A percentile compares a stretch with the other conserved stretches of the same genome.
phyloP scores from a whole-genome alignment of 2,888 invertebrate species.

The Branchellion lobata region DNA sequence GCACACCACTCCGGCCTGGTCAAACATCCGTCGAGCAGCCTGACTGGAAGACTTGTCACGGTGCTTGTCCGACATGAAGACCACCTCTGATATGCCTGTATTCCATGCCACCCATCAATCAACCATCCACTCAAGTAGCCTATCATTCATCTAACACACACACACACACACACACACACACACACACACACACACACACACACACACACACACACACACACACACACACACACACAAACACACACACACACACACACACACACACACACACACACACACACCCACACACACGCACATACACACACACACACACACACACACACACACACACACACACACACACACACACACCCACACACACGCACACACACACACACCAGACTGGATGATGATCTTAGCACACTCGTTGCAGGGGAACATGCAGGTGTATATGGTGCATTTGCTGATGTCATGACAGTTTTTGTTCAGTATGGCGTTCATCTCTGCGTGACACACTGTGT shows the following conservation, averaged over 20 bases:
- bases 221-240: too few relatives aligned
- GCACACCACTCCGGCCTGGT: slow-evolving; percentile 74
- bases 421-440: slow-evolving; percentile 82
- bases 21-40: slow-evolving; percentile 80
- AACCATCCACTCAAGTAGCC: not conserved
- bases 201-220: too few relatives aligned
- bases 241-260: too few relatives aligned
- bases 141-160: too few relatives aligned
- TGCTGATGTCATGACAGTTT: slow-evolving; percentile 74
- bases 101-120: not conserved
- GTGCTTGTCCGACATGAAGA: slow-evolving; percentile 81
- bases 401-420: slow-evolving; percentile 97
- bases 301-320: too few relatives aligned
- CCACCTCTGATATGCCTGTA: slow-evolving; percentile 69
- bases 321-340: too few relatives aligned
- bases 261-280: too few relatives aligned
- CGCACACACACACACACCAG: slow-evolving; percentile 63
- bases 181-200: too few relatives aligned
- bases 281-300: too few relatives aligned
- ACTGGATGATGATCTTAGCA: slow-evolving; percentile 92
- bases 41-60: slow-evolving; percentile 69
- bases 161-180: too few relatives aligned
- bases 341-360: too few relatives aligned
- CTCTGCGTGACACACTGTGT: slow-evolving; percentile 93
- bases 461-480: slow-evolving; percentile 93